Conservation (phyloP, 2,888 invertebrate species). For the Maniola hyperantus region DNA sequence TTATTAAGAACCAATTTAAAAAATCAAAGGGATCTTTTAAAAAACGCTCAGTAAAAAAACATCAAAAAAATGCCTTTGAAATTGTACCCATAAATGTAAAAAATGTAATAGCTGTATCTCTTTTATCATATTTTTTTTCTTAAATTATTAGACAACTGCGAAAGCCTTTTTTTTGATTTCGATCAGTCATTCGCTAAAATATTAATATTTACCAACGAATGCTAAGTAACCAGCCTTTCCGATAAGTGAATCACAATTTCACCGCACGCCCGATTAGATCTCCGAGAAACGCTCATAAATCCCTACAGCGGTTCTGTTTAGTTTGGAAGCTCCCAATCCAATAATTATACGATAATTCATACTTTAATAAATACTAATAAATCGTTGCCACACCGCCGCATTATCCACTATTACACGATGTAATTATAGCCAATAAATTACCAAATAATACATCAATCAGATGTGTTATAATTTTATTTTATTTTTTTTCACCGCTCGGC, state of each 20-base stretch:
- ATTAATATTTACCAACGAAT: conserved; percentile 6
- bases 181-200: not conserved
- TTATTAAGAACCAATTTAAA: no score
- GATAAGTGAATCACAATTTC: conserved; percentile 50
- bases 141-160: no score
- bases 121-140: no score
- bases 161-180: not conserved
- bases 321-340: conserved; percentile 76
- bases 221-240: conserved; percentile 41
- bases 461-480: conserved; percentile 79
- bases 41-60: no score
- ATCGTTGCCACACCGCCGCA: conserved; percentile 72
- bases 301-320: conserved; percentile 77
- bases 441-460: conserved; percentile 83
- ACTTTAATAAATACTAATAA: conserved; percentile 83
- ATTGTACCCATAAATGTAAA: no score
- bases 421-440: conserved; percentile 82
- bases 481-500: conserved; percentile 60
- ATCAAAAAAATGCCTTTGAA: no score
- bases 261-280: conserved; percentile 67
- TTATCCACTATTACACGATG: conserved; percentile 81
- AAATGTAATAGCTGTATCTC: no score
- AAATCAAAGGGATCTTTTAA: no score
- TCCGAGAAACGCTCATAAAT: conserved; percentile 77
- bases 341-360: conserved; percentile 83